A percentile compares a stretch with the other conserved stretches of the same genome.
These are phyloP conservation scores for Plemyria rubiginata DNA, from an alignment of 2,888 invertebrate genomes.

Conservation along the genomic window DNA sequence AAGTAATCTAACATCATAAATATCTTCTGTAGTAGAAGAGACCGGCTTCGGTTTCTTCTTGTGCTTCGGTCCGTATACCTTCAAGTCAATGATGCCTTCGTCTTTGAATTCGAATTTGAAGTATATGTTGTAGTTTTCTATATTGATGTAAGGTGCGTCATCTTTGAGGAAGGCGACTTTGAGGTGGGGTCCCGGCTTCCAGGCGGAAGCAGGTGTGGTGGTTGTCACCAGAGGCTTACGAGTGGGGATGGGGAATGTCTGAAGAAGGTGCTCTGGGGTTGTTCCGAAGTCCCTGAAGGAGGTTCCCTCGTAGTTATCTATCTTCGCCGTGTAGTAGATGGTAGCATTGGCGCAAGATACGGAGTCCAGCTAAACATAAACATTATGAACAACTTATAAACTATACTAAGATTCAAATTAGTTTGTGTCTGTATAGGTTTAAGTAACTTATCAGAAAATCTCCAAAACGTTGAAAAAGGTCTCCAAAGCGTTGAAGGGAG, in stretches of 20 bases:
- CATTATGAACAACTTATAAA: background rate
- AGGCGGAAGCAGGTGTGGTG: background rate
- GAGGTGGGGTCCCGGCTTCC: slow-evolving; percentile 12
- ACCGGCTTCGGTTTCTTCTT: too few relatives aligned
- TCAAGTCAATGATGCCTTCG: slow-evolving; percentile 1
- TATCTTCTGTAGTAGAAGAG: background rate
- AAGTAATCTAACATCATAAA: background rate
- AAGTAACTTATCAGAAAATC: too few relatives aligned
- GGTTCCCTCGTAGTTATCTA: slow-evolving; percentile 17
- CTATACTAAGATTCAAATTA: too few relatives aligned
- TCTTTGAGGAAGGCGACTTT: slow-evolving; percentile 3
- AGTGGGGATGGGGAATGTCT: background rate
- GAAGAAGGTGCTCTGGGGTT: slow-evolving; percentile 8
- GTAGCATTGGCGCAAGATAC: background rate
- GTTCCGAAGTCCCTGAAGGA: slow-evolving; percentile 4
- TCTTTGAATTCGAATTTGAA: slow-evolving; percentile 11
- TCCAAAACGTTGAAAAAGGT: too few relatives aligned
- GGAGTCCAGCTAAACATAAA: slow-evolving; percentile 4
- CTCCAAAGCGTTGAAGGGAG: too few relatives aligned
- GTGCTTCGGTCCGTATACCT: background rate
- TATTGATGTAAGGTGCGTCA: background rate
- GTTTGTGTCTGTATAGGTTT: too few relatives aligned
- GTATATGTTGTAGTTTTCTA: slow-evolving; percentile 13
- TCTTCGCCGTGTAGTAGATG: slow-evolving; percentile 1
- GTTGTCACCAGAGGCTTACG: background rate